Percentiles rank a stretch among this genome's conserved stretches.
Evolutionary conservation across 2,797 vertebrate species (phyloP).

Genomic region (Monodelphis domestica): DNA sequence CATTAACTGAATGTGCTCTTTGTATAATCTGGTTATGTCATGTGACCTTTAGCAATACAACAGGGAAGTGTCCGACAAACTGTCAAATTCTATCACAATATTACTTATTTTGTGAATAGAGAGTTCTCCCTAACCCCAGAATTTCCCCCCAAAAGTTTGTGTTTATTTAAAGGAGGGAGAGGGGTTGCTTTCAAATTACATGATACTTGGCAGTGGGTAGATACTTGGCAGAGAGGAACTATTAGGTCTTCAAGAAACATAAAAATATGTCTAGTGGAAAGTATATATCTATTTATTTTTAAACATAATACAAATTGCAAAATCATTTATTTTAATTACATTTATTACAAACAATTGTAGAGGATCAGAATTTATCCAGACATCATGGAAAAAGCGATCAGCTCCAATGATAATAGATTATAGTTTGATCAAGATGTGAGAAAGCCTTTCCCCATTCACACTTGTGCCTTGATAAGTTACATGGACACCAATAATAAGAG

Average conservation of each 20-base stretch:
- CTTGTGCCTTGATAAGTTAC: constrained; percentile 47
- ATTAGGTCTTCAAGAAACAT: constrained; percentile 23
- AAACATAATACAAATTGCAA: neutral
- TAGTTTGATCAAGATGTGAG: constrained; percentile 24
- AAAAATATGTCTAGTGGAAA: neutral
- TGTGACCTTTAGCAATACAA: neutral
- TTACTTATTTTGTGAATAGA: neutral
- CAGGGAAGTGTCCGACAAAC: neutral
- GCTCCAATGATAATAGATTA: constrained; percentile 32
- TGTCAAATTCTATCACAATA: neutral
- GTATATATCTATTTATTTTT: neutral
- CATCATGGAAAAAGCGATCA: neutral
- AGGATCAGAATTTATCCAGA: neutral
- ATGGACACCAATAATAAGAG: constrained; percentile 55
- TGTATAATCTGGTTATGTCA: neutral
- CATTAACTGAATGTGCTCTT: neutral
- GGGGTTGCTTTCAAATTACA: neutral
- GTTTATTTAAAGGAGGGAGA: neutral
- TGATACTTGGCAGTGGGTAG: neutral
- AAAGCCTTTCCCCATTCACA: constrained; percentile 31
- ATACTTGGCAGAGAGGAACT: neutral
- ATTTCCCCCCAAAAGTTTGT: neutral
- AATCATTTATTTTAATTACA: neutral
- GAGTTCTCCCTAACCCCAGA: neutral
- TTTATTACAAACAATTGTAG: constrained; percentile 3